A percentile compares a stretch with the other conserved stretches of the same genome.
Conservation (phyloP, 1,140 invertebrate species). For the Ruditapes philippinarum region DNA sequence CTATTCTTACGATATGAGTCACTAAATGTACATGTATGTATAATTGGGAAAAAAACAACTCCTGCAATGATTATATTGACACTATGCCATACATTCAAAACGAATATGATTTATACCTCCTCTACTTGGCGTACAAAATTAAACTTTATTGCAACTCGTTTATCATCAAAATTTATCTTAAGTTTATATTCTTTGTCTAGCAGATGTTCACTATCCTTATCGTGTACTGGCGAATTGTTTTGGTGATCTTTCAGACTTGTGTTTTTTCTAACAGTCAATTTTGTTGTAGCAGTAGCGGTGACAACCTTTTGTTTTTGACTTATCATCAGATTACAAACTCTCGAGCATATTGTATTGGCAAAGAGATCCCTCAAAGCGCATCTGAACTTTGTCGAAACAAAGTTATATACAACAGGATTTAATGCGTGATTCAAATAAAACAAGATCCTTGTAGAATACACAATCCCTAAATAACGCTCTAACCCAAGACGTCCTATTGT, state of each 20-base stretch:
- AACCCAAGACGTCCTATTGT: conserved; percentile 57
- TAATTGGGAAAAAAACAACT: too few relatives aligned
- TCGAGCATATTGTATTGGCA: neutral
- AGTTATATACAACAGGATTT: conserved; percentile 79
- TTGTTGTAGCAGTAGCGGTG: neutral
- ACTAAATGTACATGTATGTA: too few relatives aligned
- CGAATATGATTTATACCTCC: too few relatives aligned
- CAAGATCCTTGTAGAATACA: conserved; percentile 73
- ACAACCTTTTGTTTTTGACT: neutral
- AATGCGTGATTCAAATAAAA: conserved; percentile 77
- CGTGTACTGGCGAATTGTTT: neutral
- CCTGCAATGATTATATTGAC: too few relatives aligned
- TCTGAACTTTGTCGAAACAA: conserved; percentile 74
- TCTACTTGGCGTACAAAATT: too few relatives aligned
- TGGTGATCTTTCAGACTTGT: neutral
- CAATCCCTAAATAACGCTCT: conserved; percentile 68
- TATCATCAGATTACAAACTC: neutral
- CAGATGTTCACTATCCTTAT: neutral
- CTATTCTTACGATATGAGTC: too few relatives aligned
- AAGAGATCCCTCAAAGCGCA: conserved; percentile 9
- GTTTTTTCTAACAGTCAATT: neutral
- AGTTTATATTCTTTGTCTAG: neutral
- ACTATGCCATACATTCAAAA: too few relatives aligned
- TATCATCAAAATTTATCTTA: neutral
- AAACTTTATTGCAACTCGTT: neutral